Evolutionary conservation across 2,113 vertebrate genomes (phyloP).

Genomic region (Dunckerocampus dactyliophorus): DNA sequence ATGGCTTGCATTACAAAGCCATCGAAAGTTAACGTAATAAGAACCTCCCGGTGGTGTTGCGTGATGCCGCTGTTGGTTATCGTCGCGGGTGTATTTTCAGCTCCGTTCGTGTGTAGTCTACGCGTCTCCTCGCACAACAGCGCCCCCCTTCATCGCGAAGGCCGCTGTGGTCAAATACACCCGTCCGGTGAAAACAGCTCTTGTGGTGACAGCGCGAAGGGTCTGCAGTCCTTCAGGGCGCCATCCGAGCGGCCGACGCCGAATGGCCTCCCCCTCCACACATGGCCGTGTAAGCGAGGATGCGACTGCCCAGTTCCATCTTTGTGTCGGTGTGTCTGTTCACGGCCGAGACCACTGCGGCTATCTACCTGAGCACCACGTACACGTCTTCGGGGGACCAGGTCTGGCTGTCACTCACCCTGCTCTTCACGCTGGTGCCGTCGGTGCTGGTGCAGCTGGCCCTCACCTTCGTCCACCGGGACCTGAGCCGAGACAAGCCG

Average conservation of each 20-base stretch:
- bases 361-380: slow-evolving; percentile 86
- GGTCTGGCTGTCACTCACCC: slow-evolving; percentile 89
- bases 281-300: slow-evolving; percentile 73
- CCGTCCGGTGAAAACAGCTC: not conserved
- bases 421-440: slow-evolving; percentile 88
- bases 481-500: slow-evolving; percentile 88
- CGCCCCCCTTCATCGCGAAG: not conserved
- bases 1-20: not conserved
- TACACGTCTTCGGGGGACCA: slow-evolving; percentile 85
- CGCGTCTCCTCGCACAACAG: not conserved
- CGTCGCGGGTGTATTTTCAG: not conserved
- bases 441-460: slow-evolving; percentile 91
- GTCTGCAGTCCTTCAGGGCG: not conserved
- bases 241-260: slow-evolving; percentile 9
- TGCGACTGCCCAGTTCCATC: slow-evolving; percentile 91
- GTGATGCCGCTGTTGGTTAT: not conserved
- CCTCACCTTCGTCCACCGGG: slow-evolving; percentile 92
- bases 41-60: not conserved
- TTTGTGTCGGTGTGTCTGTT: slow-evolving; percentile 89
- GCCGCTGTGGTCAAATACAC: not conserved
- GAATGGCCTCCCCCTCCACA: slow-evolving; percentile 48
- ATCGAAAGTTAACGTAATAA: not conserved
- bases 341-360: slow-evolving; percentile 83
- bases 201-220: not conserved
- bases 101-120: not conserved